Evolutionary conservation across 2,888 invertebrate genomes (phyloP), one percentile per base, ranked within the genome.

Genomic region (Caenorhabditis sinica): DNA sequence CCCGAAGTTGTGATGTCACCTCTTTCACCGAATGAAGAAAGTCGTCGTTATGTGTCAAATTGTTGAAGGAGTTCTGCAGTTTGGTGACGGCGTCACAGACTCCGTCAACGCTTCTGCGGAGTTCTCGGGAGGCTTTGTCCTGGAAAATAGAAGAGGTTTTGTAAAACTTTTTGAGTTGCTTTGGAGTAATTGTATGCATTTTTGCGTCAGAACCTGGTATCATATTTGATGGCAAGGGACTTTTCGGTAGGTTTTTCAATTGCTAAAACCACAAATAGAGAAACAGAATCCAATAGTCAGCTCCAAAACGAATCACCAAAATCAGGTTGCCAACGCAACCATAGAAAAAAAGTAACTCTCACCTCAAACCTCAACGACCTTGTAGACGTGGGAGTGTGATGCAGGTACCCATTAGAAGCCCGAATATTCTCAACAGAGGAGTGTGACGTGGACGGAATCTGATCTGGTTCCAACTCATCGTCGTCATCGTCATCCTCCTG

Each of bases 51-150:
- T 85, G 75, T 68, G 87, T 87, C 23, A 86, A 66, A 66, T 86
- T 86, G 81, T 83, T 87, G 85, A 86, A 89, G 2, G 86, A 77
- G 53, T 87, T 87, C 51, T 87, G 79, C 6, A 89, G 86, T 69
- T 81, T 85, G 5, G 82, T 83, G 15, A 89, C 89, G 3, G 85
- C 83, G 36, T 88, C 82, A 30, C 79, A 85, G 3, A 89, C 83
- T 1, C 79, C 72, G 15, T 83, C 84, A 0, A 83, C 84, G 25
- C 77, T 71, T 25, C 45, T 43, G 1, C 82, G 74, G 23, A 86
- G 69, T 20, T 82, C 82, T 15, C 80, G 60, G 1, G 68, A 74
- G 13, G 73, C 25, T 36, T 71, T 68, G 53, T 83, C 72, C 66
- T 74, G 60, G 53, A 49, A 40, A 20, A 13, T 36, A 4, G 15